These are phyloP conservation scores for Tipula unca DNA, from an alignment of 2,888 invertebrate genomes.

Conservation along the genomic window DNA sequence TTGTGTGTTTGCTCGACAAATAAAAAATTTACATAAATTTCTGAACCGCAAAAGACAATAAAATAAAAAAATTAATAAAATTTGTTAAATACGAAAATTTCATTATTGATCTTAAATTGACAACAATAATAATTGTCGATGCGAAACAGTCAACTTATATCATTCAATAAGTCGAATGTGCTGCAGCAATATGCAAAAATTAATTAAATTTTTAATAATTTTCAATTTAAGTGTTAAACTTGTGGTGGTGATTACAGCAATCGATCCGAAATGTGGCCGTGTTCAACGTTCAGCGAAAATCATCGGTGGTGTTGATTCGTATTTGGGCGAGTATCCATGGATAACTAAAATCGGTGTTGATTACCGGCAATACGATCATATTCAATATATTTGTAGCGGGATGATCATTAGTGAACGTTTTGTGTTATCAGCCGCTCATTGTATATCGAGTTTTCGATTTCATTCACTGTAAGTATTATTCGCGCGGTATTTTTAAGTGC, in stretches of 20 bases:
- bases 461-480: background rate
- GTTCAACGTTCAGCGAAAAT: background rate
- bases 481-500: no score
- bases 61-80: background rate
- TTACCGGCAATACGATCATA: background rate
- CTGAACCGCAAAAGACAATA: constrained; percentile 1
- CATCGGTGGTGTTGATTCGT: background rate
- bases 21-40: background rate
- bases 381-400: constrained; percentile 1
- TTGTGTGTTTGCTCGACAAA: background rate
- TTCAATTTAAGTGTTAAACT: background rate
- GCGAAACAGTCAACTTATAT: no score
- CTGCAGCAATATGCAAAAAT: background rate
- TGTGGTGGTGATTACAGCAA: background rate
- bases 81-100: background rate
- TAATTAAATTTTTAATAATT: background rate
- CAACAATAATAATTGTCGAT: no score
- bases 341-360: background rate
- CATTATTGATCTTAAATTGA: background rate
- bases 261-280: background rate
- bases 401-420: background rate
- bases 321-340: background rate
- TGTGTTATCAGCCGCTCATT: background rate
- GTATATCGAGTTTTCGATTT: background rate
- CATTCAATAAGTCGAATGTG: no score